Evolutionary conservation across 2,888 invertebrate species (phyloP), one percentile per base, ranked within the genome.

Genomic region (Aspidiotus rigidus): DNA sequence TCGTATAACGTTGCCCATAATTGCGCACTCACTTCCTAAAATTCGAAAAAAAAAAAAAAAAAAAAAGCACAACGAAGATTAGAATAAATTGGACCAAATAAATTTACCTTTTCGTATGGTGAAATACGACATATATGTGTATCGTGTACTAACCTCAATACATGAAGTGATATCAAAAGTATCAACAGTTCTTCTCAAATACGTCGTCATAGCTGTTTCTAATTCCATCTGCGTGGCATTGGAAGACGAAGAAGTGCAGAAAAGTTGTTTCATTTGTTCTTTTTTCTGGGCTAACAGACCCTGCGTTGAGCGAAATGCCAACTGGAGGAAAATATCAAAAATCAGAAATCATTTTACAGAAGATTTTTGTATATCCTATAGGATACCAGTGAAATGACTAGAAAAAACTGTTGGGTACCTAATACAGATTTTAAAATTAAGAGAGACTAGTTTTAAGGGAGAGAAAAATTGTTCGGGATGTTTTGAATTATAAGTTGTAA

Each of bases 1-100:
- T 96, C 96, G 76, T 91, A 92, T 16, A 97, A 82, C 0, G 95
- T 95, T 73, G 88, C 87, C 79, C 92, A 86, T 73, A 97, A 86
- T 82, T 91, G 85, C 42, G 80, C 78, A 72, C 82, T 80, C 2
- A 85, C 84, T 74, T 84, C 83, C 83, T 84, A 77, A 13, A 71
- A 71, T 49, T 11, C 49, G 49, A 11, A 49, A 2, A 11, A 49
- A 49, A n/a, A 6, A 49, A n/a, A 2, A 6, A 11, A 49, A 2
- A 11, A 49, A 49, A n/a, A 6, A 49, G 6, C 49, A 6, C 49
- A 49, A 49, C 49, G 6, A 49, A 6, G 6, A 49, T 49, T 49
- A 49, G 10, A 49, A 28, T 49, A 11, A 13, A 49, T 49, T 49
- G 2, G 49, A 13, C 11, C 2, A 49, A 2, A 2, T 13, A 10